Conservation (phyloP, 2,888 invertebrate species). For the Baronia brevicornis region DNA sequence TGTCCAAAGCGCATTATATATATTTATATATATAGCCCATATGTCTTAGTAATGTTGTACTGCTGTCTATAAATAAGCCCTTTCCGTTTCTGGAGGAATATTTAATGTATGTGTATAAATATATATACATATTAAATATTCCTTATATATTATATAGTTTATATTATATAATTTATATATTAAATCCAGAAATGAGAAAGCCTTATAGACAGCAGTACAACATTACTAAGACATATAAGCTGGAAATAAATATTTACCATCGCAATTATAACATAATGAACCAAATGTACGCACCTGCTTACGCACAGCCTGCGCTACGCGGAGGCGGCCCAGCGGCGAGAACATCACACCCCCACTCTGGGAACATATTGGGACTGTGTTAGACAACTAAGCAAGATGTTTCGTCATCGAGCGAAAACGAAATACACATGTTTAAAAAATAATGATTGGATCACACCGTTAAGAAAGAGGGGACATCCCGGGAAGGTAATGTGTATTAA, state of each 20-base stretch:
- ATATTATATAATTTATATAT: background rate
- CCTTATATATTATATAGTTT: no score
- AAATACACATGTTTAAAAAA: no score
- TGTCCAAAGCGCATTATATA: no score
- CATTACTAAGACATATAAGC: background rate
- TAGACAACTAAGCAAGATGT: no score
- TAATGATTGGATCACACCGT: no score
- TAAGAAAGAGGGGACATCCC: no score
- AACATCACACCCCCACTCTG: slow-evolving; percentile 74
- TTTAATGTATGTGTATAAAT: no score
- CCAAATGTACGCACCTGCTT: slow-evolving; percentile 56
- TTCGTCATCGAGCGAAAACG: background rate
- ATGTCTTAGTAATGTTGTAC: background rate
- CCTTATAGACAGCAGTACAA: background rate
- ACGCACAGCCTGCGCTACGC: slow-evolving; percentile 70
- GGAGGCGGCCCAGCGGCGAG: slow-evolving; percentile 63
- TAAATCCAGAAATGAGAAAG: background rate
- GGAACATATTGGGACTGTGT: slow-evolving; percentile 24
- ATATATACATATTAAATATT: no score
- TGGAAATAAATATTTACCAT: background rate
- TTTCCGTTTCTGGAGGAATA: background rate
- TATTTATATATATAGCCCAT: background rate
- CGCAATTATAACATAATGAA: no score
- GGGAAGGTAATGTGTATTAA: no score
- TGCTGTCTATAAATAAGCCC: background rate